Evolutionary conservation across 1,140 invertebrate genomes (phyloP), one percentile per base, ranked within the genome.

Genomic region (Drepana arcuata): DNA sequence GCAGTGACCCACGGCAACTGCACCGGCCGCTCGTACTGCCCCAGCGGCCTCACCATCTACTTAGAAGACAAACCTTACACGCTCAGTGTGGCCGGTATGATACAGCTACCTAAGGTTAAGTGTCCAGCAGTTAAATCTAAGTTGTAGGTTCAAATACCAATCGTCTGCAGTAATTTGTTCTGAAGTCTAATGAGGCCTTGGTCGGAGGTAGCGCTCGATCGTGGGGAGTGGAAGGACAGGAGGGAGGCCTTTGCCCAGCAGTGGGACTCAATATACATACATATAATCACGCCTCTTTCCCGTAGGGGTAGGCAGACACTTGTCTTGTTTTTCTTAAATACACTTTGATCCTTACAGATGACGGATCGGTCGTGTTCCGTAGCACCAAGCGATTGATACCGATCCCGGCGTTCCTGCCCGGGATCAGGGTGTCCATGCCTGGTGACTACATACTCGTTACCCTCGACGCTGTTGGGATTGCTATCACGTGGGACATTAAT

Each of bases 401-500:
- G 0, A 89, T 94, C 30, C 92, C 92, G 0, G 86, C 86, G 2
- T 87, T 89, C 41, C 67, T 91, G 15, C 86, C 88, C 40, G 90
- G 89, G 24, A 71, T 92, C 44, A 86, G 88, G 13, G 88, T 92
- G 2, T 86, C 93, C 51, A 87, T 90, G 55, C 85, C 89, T 6
- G 88, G 88, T 0, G 87, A 90, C 52, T 89, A 89, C 55, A 84
- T 93, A 1, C 71, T 90, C 5, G 80, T 93, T 6, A 83, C 85
- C 24, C 65, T 92, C 14, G 92, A 92, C 40, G 75, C 85, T 9
- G 60, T 90, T 2, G 92, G 92, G 0, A 70, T 93, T 2, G 87
- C 85, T 11, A 41, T 96, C n/a, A 90, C 90, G 51, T 96, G 94
- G 94, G 89, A 92, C 49, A 85, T 74, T 13, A 64, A 79, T 34